These are phyloP conservation scores for Hermodice carunculata DNA, from an alignment of 2,888 invertebrate species.

Conservation along the genomic window DNA sequence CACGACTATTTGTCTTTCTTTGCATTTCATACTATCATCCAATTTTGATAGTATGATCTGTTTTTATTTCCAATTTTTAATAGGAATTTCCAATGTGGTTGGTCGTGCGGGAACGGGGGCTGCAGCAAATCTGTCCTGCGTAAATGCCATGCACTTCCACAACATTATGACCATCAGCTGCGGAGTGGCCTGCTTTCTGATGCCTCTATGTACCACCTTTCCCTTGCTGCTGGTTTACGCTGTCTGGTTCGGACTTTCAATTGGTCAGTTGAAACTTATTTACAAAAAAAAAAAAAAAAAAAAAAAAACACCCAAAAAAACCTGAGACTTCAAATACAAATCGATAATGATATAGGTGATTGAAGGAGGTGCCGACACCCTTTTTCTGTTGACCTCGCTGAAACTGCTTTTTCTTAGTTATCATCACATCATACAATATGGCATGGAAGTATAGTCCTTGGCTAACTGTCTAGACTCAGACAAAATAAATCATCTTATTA, in stretches of 20 bases:
- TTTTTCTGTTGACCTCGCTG: too few species aligned
- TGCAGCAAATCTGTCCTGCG: conserved; percentile 17
- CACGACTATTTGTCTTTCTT: too few species aligned
- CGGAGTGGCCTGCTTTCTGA: conserved; percentile 24
- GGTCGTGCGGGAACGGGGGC: conserved; percentile 31
- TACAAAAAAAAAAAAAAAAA: not conserved
- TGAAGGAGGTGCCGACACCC: too few species aligned
- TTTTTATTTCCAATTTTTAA: not conserved
- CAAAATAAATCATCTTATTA: too few species aligned
- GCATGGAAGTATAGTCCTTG: too few species aligned
- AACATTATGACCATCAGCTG: conserved; percentile 23
- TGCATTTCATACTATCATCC: too few species aligned
- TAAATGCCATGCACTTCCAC: conserved; percentile 31
- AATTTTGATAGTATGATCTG: not conserved
- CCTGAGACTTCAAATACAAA: too few species aligned
- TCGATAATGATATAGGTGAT: too few species aligned
- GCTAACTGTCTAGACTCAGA: too few species aligned
- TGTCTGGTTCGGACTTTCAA: conserved; percentile 27
- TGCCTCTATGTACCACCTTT: conserved; percentile 13
- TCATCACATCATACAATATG: too few species aligned
- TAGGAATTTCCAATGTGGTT: conserved; percentile 31
- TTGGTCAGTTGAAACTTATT: conserved; percentile 18
- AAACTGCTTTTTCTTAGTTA: too few species aligned
- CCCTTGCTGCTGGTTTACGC: conserved; percentile 17
- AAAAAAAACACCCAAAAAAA: too few species aligned